A percentile compares a stretch with the other conserved stretches of the same genome.
Conservation (phyloP, 2,113 vertebrate species). For the Porphyrio hochstetteri region DNA sequence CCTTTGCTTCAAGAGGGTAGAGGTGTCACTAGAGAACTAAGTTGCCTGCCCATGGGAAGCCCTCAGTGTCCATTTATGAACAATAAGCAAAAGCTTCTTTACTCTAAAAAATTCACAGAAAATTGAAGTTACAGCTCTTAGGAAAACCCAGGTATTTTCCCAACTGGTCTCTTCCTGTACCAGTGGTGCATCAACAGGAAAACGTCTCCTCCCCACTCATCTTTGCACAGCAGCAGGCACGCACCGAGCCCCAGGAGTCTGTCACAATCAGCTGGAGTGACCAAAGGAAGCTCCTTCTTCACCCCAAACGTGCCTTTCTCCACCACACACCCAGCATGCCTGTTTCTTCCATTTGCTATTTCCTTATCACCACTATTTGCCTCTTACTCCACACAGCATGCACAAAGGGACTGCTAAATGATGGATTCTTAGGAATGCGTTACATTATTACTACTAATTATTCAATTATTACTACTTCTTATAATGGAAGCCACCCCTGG, state of each 20-base stretch:
- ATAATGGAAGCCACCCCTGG: too few relatives aligned
- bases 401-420: rapidly evolving
- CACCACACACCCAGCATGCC: not conserved
- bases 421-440: not conserved
- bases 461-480: not conserved
- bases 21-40: not conserved
- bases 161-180: not conserved
- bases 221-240: not conserved
- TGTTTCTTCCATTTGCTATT: not conserved
- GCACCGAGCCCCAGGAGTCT: not conserved
- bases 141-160: not conserved
- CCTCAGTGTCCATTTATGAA: not conserved
- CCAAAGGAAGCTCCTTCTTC: not conserved
- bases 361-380: not conserved
- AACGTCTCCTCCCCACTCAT: not conserved
- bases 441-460: not conserved
- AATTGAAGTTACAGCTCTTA: not conserved
- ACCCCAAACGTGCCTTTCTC: not conserved
- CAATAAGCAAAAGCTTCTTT: not conserved
- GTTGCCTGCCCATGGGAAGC: not conserved
- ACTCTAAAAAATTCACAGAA: not conserved
- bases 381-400: not conserved
- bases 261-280: not conserved
- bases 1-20: not conserved
- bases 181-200: not conserved